Evolutionary conservation across 2,113 vertebrate species (phyloP), one percentile per base, ranked within the genome.

Genomic region (Anarhynchus alexandrinus): DNA sequence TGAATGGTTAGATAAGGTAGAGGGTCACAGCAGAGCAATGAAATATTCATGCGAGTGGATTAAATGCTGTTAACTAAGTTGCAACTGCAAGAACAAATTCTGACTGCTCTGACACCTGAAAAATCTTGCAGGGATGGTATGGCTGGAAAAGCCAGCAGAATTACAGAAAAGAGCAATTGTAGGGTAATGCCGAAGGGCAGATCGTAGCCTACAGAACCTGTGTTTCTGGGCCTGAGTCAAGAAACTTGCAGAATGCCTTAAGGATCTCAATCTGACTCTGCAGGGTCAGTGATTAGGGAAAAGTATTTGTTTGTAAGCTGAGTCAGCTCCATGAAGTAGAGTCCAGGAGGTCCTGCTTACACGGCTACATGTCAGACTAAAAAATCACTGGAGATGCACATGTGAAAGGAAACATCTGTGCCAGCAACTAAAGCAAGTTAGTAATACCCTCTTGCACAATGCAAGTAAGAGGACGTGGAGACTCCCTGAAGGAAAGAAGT

Each of bases 331-430:
- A 1, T 45, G 54, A 42, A 81, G 89, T 1, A 29, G 45, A 42
- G 49, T 76, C 34, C 49, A 54, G 57, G 57, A 93, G 93, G 86
- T 84, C 59, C 55, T 85, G 79, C 87, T 94, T 66, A 58, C 5
- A 2, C 38, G 82, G 94, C 82, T 61, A 45, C n/a, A 4, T 70
- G 59, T 42, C 83, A 79, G 47, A 52, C 77, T 73, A 4, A 57
- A 73, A 82, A 88, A 58, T 66, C 77, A 58, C 62, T 80, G 45
- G 84, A 79, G 73, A 76, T 43, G 42, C 30, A 55, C 70, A 47
- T 29, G 40, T 54, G 14, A 89, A 95, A 85, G 74, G 89, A 95
- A 96, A 92, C 76, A 80, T 89, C 86, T 94, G 81, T 87, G 67
- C 66, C 58, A 90, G 86, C 40, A 57, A 23, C 57, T 42, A 49